phyloP scores from a whole-genome alignment of 1,140 invertebrate species.

The Homarus americanus region DNA sequence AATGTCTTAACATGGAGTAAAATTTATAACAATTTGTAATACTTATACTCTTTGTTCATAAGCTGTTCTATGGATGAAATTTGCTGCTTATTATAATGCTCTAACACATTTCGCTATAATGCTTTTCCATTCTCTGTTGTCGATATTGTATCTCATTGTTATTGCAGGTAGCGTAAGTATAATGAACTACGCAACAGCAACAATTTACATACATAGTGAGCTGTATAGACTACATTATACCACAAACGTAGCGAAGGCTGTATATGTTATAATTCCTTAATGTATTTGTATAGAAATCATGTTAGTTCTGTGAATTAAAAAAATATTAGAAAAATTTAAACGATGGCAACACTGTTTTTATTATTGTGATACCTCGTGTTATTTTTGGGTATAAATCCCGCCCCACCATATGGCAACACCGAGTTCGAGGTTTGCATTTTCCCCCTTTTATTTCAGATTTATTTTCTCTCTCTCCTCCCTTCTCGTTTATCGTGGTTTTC shows the following conservation, averaged over 20 bases:
- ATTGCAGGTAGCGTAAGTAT: not conserved
- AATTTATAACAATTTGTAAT: not conserved
- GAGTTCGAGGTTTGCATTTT: not conserved
- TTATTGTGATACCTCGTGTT: not conserved
- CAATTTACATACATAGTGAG: not conserved
- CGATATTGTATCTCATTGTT: not conserved
- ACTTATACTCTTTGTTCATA: not conserved
- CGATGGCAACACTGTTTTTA: not conserved
- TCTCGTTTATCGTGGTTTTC: not conserved
- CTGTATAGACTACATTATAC: not conserved
- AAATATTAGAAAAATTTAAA: not conserved
- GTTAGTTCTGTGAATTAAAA: not conserved
- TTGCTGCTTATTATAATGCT: not conserved
- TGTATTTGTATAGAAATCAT: not conserved
- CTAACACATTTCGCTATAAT: not conserved
- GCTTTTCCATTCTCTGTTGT: not conserved
- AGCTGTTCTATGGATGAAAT: conserved; percentile 19
- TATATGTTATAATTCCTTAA: no score
- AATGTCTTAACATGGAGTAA: not conserved
- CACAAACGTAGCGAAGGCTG: not conserved
- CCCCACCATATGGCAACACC: not conserved
- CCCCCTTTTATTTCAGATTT: not conserved
- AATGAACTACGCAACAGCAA: no score
- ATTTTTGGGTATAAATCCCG: not conserved
- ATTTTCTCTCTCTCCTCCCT: not conserved